phyloP scores from a whole-genome alignment of 2,797 vertebrate genomes.

The Centroberyx gerrardi region DNA sequence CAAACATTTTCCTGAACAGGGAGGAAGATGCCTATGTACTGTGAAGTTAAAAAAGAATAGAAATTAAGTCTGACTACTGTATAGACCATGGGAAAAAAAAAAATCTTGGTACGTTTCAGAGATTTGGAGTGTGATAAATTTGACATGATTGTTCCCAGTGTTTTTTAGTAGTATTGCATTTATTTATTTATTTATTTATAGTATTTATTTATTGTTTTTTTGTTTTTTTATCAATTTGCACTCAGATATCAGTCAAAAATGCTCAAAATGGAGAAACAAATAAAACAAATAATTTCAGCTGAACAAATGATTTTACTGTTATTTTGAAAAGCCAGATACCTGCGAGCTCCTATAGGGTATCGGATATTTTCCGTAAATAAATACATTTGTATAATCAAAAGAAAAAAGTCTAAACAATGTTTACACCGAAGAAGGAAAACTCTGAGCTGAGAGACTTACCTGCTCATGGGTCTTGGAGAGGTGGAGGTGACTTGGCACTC shows the following conservation, averaged over 20 bases:
- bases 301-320: not conserved
- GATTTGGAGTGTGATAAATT: not conserved
- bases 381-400: not conserved
- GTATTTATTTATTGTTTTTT: not conserved
- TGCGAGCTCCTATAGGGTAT: not conserved
- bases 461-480: slow-evolving; percentile 32
- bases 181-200: no score
- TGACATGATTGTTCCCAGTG: not conserved
- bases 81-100: no score
- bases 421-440: not conserved
- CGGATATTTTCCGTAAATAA: not conserved
- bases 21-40: not conserved
- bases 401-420: not conserved
- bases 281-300: not conserved
- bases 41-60: not conserved
- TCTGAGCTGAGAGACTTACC: slow-evolving; percentile 41
- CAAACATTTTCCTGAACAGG: slow-evolving; percentile 69
- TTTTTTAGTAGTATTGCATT: not conserved
- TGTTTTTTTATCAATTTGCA: not conserved
- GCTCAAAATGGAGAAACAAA: not conserved
- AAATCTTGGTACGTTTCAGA: no score
- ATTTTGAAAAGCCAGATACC: not conserved
- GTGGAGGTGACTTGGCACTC: slow-evolving; percentile 34
- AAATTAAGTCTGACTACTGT: not conserved
- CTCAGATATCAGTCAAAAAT: not conserved